Percentiles rank a stretch among this genome's conserved stretches.
Conservation (phyloP, 1,140 invertebrate species). For the Euwallacea fornicatus region DNA sequence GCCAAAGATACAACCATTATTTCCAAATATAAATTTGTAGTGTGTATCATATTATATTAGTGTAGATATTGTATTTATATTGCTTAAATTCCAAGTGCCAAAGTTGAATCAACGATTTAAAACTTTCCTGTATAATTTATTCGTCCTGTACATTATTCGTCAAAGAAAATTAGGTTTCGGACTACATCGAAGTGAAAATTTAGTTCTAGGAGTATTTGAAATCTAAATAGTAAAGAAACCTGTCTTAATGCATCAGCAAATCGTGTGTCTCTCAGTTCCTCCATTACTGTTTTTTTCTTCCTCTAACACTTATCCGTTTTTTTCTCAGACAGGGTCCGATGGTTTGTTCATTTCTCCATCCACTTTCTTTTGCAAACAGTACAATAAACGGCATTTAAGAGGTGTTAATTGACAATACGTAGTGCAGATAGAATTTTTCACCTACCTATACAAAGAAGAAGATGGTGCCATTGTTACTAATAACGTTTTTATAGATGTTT, state of each 20-base stretch:
- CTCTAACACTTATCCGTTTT: too few relatives aligned
- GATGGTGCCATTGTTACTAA: conserved; percentile 54
- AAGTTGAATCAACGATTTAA: conserved; percentile 13
- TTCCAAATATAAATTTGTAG: background rate
- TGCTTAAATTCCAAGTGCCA: conserved; percentile 16
- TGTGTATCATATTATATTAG: background rate
- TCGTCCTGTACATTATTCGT: background rate
- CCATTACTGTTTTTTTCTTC: too few relatives aligned
- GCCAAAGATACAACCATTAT: background rate
- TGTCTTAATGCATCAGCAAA: too few relatives aligned
- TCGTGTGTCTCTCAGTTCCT: too few relatives aligned
- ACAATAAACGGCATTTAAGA: conserved; percentile 50
- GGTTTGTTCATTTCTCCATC: too few relatives aligned
- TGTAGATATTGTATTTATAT: conserved; percentile 24
- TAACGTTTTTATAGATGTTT: conserved; percentile 50
- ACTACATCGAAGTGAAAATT: conserved; percentile 12
- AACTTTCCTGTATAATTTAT: conserved; percentile 3
- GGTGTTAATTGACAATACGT: conserved; percentile 53
- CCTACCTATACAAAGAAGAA: conserved; percentile 54
- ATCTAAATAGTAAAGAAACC: background rate
- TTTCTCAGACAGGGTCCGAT: too few relatives aligned
- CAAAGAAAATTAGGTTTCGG: conserved; percentile 11
- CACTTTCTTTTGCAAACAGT: conserved; percentile 48
- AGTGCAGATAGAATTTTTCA: conserved; percentile 52
- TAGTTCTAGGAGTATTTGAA: conserved; percentile 2